Evolutionary conservation across 1,140 invertebrate species (phyloP).

Genomic region (Drosophila littoralis): DNA sequence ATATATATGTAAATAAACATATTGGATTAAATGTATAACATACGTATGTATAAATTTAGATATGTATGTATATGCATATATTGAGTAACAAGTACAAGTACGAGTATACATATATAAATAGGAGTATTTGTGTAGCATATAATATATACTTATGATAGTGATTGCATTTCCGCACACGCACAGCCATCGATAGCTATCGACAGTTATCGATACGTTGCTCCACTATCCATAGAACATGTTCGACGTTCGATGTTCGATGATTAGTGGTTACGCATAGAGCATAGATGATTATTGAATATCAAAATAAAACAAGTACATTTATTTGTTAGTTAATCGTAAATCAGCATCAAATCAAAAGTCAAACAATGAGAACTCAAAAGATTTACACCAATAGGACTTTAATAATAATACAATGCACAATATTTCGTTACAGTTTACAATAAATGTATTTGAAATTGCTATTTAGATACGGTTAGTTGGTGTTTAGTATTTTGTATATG

Average conservation of each 20-base stretch:
- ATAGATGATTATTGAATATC: slow-evolving; percentile 19
- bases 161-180: slow-evolving; percentile 25
- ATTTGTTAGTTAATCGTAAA: slow-evolving; percentile 11
- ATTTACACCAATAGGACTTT: slow-evolving; percentile 3
- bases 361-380: slow-evolving; percentile 7
- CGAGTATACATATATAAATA: slow-evolving; percentile 32
- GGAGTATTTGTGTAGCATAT: slow-evolving; percentile 27
- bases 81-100: slow-evolving; percentile 39
- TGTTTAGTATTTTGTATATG: slow-evolving; percentile 22
- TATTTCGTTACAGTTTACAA: slow-evolving; percentile 37
- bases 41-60: slow-evolving; percentile 34
- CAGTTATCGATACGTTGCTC: slow-evolving; percentile 34
- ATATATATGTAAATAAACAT: slow-evolving; percentile 46
- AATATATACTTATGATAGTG: slow-evolving; percentile 45
- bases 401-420: slow-evolving; percentile 35
- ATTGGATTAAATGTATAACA: slow-evolving; percentile 36
- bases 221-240: neutral
- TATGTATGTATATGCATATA: slow-evolving; percentile 54
- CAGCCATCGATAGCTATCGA: slow-evolving; percentile 38
- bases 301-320: slow-evolving; percentile 31
- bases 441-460: slow-evolving; percentile 33
- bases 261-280: slow-evolving; percentile 13
- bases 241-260: neutral
- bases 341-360: slow-evolving; percentile 25
- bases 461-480: slow-evolving; percentile 11